Percentiles rank a stretch among this genome's conserved stretches.
phyloP scores from a whole-genome alignment of 2,888 invertebrate species.

The Tuberolachnus salignus region DNA sequence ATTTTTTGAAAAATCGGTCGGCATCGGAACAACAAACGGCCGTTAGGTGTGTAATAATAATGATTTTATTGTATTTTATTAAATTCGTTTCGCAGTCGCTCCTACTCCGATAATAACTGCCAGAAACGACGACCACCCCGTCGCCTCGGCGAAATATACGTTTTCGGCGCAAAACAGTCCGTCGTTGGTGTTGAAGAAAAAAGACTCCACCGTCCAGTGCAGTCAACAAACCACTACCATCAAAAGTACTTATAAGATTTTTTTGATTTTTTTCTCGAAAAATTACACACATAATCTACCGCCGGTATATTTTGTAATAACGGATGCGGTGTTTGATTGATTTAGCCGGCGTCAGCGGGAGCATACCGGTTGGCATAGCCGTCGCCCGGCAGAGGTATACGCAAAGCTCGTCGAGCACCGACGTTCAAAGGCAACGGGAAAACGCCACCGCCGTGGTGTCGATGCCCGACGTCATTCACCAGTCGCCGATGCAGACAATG shows the following conservation, averaged over 20 bases:
- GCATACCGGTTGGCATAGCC: conserved; percentile 82
- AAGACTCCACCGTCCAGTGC: conserved; percentile 37
- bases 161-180: conserved; percentile 18
- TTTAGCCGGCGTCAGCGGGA: conserved; percentile 59
- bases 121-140: conserved; percentile 34
- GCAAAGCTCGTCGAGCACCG: conserved; percentile 64
- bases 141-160: conserved; percentile 26
- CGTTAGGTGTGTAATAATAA: too few species aligned
- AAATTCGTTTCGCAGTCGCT: conserved; percentile 35
- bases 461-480: conserved; percentile 54
- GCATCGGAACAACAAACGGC: too few species aligned
- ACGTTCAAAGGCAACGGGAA: conserved; percentile 29
- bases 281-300: too few species aligned
- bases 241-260: conserved; percentile 32
- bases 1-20: too few species aligned
- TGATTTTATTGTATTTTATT: too few species aligned
- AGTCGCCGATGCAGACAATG: conserved; percentile 48
- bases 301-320: not conserved
- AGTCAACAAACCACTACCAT: conserved; percentile 47
- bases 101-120: conserved; percentile 41
- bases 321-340: not conserved
- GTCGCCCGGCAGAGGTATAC: conserved; percentile 80
- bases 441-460: conserved; percentile 62
- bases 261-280: too few species aligned
- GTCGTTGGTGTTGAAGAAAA: conserved; percentile 23